phyloP scores from a whole-genome alignment of 2,797 vertebrate genomes.

The Amniataba percoides region DNA sequence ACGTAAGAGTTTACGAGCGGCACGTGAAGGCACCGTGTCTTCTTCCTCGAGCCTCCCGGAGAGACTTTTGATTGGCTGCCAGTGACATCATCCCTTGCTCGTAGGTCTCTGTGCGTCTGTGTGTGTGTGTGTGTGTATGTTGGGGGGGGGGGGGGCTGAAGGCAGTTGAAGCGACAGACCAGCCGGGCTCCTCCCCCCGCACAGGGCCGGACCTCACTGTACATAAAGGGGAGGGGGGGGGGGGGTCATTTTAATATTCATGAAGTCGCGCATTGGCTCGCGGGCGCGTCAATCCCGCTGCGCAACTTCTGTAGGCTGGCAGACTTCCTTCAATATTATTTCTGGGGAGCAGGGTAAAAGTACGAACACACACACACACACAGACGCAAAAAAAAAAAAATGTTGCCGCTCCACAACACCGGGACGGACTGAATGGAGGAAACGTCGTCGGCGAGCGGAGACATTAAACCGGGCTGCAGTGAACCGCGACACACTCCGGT shows the following conservation, averaged over 20 bases:
- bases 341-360: conserved; percentile 90
- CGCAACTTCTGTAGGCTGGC: conserved; percentile 78
- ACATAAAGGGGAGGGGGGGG: background rate
- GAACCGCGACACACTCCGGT: conserved; percentile 73
- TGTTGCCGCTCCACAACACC: conserved; percentile 87
- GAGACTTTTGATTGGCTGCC: conserved; percentile 89
- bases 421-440: conserved; percentile 88
- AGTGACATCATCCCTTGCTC: conserved; percentile 91
- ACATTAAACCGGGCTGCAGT: conserved; percentile 62
- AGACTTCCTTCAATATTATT: conserved; percentile 87
- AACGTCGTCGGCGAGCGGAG: conserved; percentile 64
- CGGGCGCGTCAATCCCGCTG: conserved; percentile 78
- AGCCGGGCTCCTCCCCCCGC: conserved; percentile 71
- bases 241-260: conserved; percentile 72
- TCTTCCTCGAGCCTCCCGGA: conserved; percentile 76
- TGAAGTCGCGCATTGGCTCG: conserved; percentile 84
- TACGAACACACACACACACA: conserved; percentile 48
- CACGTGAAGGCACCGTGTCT: conserved; percentile 59
- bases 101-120: conserved; percentile 28
- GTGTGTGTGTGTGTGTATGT: too few species aligned
- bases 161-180: conserved; percentile 60
- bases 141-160: conserved; percentile 30
- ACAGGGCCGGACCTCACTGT: conserved; percentile 72
- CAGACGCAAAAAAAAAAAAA: conserved; percentile 70
- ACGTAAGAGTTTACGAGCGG: conserved; percentile 40